Evolutionary conservation across 2,797 vertebrate genomes (phyloP).

Genomic region (Sphenodon punctatus): DNA sequence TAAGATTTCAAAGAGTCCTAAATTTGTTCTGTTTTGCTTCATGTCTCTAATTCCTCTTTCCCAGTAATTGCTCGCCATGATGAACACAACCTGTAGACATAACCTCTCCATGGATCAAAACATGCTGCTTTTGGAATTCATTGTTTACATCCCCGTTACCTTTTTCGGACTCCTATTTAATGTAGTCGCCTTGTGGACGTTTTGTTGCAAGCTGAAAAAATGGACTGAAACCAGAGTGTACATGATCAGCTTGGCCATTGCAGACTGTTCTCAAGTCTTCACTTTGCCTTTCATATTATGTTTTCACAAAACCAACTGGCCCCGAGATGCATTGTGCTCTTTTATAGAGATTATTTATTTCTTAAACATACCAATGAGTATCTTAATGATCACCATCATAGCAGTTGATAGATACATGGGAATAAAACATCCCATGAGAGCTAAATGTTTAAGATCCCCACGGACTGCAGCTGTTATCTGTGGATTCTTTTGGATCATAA

Average conservation of each 20-base stretch:
- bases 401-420: conserved; percentile 72
- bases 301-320: not conserved
- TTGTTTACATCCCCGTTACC: conserved; percentile 48
- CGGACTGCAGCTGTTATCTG: conserved; percentile 62
- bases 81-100: conserved; percentile 28
- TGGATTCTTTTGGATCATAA: conserved; percentile 63
- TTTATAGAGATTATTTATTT: conserved; percentile 32
- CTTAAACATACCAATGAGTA: conserved; percentile 76
- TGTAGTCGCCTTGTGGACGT: conserved; percentile 39
- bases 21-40: too few relatives aligned
- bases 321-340: conserved; percentile 13
- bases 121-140: conserved; percentile 39
- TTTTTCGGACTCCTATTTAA: conserved; percentile 53
- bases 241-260: conserved; percentile 60
- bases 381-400: conserved; percentile 66
- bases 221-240: conserved; percentile 67
- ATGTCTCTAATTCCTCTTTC: too few relatives aligned
- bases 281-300: conserved; percentile 79
- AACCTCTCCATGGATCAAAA: not conserved
- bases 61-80: conserved; percentile 11
- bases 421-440: conserved; percentile 68
- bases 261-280: conserved; percentile 75
- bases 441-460: conserved; percentile 52
- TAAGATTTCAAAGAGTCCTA: too few relatives aligned
- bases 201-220: conserved; percentile 48